Percentiles rank a stretch among this genome's conserved stretches.
phyloP scores from a whole-genome alignment of 2,888 invertebrate species.

The Lithophane socia region DNA sequence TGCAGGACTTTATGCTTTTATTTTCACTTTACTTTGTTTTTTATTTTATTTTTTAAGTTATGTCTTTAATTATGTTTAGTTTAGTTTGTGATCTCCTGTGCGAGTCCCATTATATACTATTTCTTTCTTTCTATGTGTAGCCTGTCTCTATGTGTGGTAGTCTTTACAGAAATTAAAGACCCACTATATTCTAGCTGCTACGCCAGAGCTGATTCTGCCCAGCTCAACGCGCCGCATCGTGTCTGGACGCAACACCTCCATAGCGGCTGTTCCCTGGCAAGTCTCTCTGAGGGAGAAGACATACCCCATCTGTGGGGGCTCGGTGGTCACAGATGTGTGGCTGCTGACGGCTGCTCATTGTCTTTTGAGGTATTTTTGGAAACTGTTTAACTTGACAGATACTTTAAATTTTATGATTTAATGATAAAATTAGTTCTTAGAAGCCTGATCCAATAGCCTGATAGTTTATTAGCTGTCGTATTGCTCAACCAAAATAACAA shows the following conservation, averaged over 20 bases:
- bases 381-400: not conserved
- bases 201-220: constrained; percentile 38
- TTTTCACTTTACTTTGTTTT: too few species aligned
- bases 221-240: constrained; percentile 85
- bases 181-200: not conserved
- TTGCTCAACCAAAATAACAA: not conserved
- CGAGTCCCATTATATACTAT: too few species aligned
- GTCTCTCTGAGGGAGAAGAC: constrained; percentile 86
- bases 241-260: constrained; percentile 88
- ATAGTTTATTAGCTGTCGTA: not conserved
- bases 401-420: not conserved
- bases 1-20: too few species aligned
- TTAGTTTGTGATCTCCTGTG: too few species aligned
- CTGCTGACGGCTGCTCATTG: constrained; percentile 89
- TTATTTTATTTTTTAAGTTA: too few species aligned
- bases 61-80: too few species aligned
- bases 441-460: not conserved
- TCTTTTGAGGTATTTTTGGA: constrained; percentile 76
- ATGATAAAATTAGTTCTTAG: not conserved
- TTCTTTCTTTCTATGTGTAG: not conserved
- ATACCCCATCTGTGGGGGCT: constrained; percentile 89
- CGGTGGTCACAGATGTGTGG: constrained; percentile 85
- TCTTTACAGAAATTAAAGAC: not conserved
- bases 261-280: constrained; percentile 89
- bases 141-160: not conserved